Evolutionary conservation across 2,113 vertebrate species (phyloP).

Genomic region (Drymodes brunneopygia): DNA sequence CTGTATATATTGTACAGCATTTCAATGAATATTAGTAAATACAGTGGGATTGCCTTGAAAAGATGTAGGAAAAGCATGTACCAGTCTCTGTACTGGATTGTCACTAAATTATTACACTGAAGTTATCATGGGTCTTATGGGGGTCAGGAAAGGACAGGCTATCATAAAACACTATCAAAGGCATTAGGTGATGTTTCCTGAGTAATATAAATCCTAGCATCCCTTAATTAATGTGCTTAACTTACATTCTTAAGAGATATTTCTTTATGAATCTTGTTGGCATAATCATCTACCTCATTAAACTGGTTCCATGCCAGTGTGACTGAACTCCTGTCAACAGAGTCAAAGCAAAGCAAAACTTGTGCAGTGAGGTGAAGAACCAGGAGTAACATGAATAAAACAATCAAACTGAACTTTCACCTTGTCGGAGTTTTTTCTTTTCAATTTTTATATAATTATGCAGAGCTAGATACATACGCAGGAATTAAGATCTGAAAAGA

Average conservation of each 20-base stretch:
- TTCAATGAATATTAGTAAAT: background rate
- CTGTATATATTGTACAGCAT: background rate
- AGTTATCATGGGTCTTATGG: background rate
- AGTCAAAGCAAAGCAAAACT: background rate
- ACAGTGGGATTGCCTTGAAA: background rate
- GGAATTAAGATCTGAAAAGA: background rate
- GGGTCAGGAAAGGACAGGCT: background rate
- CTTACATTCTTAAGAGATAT: background rate
- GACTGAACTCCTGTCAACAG: background rate
- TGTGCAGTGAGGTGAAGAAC: background rate
- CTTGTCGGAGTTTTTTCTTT: background rate
- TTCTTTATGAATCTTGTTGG: background rate
- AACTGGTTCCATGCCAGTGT: background rate
- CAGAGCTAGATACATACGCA: background rate
- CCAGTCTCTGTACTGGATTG: background rate
- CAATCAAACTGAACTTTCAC: background rate
- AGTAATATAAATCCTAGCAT: background rate
- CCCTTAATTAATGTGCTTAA: background rate
- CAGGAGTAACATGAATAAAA: background rate
- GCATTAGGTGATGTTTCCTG: background rate
- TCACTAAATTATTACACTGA: background rate
- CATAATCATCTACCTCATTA: background rate
- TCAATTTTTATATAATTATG: background rate
- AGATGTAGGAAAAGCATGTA: background rate
- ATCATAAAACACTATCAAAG: background rate